A percentile compares a stretch with the other conserved stretches of the same genome.
These are phyloP conservation scores for Nymphalis urticae DNA, from an alignment of 2,888 invertebrate genomes.

Conservation along the genomic window DNA sequence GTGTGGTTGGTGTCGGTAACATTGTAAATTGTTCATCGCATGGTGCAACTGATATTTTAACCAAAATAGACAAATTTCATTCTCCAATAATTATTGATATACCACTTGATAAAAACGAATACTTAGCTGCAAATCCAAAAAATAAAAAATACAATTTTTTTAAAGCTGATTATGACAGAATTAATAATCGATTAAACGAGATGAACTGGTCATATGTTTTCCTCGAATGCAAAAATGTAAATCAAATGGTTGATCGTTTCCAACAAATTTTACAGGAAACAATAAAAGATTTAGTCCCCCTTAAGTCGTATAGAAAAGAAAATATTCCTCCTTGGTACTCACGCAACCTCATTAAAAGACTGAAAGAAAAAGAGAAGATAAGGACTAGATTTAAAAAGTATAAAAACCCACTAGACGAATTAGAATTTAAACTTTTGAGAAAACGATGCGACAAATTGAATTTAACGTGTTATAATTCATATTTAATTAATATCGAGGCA, in stretches of 20 bases:
- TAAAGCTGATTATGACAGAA: too few species aligned
- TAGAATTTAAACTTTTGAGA: background rate
- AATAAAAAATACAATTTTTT: too few species aligned
- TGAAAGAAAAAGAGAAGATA: slow-evolving; percentile 3
- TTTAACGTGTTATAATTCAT: background rate
- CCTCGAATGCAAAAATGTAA: slow-evolving; percentile 1
- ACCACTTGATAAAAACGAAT: too few species aligned
- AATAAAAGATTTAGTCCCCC: background rate
- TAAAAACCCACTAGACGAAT: slow-evolving; percentile 3
- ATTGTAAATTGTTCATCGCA: too few species aligned
- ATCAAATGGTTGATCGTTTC: slow-evolving; percentile 6
- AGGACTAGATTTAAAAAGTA: background rate
- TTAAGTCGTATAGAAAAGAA: background rate
- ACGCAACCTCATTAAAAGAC: slow-evolving; percentile 2
- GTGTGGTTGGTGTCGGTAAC: too few species aligned
- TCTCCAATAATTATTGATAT: too few species aligned
- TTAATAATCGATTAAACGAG: too few species aligned
- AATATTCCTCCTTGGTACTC: slow-evolving; percentile 5
- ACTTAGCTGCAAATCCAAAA: too few species aligned
- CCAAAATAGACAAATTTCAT: too few species aligned
- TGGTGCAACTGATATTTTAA: too few species aligned
- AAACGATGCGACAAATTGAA: slow-evolving; percentile 1
- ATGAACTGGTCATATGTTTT: too few species aligned
- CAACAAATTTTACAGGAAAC: slow-evolving; percentile 1
- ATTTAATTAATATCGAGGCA: slow-evolving; percentile 1